Percentiles rank a stretch among this genome's conserved stretches.
Evolutionary conservation across 2,888 invertebrate genomes (phyloP).

Genomic region (Erpobdella octoculata): DNA sequence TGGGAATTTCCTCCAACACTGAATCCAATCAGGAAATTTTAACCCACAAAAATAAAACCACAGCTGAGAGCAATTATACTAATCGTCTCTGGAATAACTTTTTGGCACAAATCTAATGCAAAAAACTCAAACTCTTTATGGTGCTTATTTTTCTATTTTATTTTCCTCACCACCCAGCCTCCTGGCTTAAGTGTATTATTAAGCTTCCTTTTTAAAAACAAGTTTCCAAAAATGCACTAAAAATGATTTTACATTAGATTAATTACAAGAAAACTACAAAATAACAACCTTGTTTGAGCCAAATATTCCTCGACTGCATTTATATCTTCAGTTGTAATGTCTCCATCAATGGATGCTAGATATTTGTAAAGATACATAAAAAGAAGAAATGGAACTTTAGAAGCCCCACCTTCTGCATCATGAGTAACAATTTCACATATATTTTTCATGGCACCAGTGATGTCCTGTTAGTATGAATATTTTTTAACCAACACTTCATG

Average conservation of each 20-base stretch:
- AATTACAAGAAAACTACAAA: background rate
- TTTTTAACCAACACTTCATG: too few species aligned
- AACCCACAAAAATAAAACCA: too few species aligned
- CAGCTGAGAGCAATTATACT: too few species aligned
- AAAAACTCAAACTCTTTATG: too few species aligned
- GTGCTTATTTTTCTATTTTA: too few species aligned
- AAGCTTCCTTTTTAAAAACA: too few species aligned
- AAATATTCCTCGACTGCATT: constrained; percentile 47
- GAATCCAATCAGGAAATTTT: too few species aligned
- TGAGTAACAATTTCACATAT: constrained; percentile 73
- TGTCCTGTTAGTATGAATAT: constrained; percentile 55
- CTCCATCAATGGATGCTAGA: constrained; percentile 51
- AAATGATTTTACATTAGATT: background rate
- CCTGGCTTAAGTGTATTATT: too few species aligned
- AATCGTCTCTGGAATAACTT: too few species aligned
- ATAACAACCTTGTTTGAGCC: constrained; percentile 39
- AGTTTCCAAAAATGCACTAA: background rate
- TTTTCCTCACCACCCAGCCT: background rate
- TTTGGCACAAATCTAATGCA: too few species aligned
- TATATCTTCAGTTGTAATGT: constrained; percentile 48
- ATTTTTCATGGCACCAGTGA: constrained; percentile 70
- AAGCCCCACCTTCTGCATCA: constrained; percentile 74
- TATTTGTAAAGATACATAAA: constrained; percentile 51
- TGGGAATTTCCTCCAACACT: too few species aligned
- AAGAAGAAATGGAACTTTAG: constrained; percentile 60